These are phyloP conservation scores for Leptura quadrifasciata DNA, from an alignment of 2,888 invertebrate genomes.

Conservation along the genomic window DNA sequence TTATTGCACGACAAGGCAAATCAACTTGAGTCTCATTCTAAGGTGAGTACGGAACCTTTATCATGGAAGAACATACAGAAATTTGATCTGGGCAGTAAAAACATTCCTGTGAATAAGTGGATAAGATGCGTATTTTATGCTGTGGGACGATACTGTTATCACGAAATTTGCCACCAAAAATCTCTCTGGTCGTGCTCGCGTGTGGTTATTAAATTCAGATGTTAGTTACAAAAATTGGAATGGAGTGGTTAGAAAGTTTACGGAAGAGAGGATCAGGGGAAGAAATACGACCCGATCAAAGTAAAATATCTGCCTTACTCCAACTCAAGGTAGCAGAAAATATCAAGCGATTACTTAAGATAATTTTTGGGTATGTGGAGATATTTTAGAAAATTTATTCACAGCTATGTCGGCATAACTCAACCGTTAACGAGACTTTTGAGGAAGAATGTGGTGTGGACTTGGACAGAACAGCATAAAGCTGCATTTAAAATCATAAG, in stretches of 20 bases:
- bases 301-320: background rate
- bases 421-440: background rate
- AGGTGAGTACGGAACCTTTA: too few relatives aligned
- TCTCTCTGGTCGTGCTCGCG: too few relatives aligned
- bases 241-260: background rate
- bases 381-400: background rate
- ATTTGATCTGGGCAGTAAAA: too few relatives aligned
- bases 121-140: too few relatives aligned
- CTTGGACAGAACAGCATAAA: background rate
- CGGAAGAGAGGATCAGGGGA: background rate
- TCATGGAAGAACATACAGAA: too few relatives aligned
- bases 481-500: background rate
- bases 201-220: too few relatives aligned
- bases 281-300: background rate
- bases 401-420: background rate
- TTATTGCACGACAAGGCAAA: too few relatives aligned
- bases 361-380: background rate
- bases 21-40: too few relatives aligned
- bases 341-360: background rate
- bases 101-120: too few relatives aligned
- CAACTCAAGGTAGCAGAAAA: background rate
- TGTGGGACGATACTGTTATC: too few relatives aligned
- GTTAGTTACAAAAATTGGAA: too few relatives aligned
- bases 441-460: background rate
- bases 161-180: too few relatives aligned